phyloP scores from a whole-genome alignment of 2,888 invertebrate genomes.

The Alitta virens region DNA sequence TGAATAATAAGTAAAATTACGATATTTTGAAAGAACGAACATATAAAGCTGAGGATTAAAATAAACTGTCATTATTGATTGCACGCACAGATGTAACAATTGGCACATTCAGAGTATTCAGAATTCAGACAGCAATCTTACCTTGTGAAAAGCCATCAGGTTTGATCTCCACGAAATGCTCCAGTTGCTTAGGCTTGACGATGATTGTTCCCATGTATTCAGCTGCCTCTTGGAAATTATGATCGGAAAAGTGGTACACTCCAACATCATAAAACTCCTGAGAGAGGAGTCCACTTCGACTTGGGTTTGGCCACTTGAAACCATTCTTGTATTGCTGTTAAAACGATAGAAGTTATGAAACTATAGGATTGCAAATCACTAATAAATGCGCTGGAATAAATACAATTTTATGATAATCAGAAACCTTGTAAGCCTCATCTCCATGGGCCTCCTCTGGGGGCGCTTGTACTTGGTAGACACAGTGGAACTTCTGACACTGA shows the following conservation, averaged over 20 bases:
- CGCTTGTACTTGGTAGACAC: constrained; percentile 54
- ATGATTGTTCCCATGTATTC: constrained; percentile 56
- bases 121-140: too few species aligned
- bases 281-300: constrained; percentile 53
- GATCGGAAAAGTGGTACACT: constrained; percentile 56
- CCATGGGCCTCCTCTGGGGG: constrained; percentile 40
- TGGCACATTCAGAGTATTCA: too few species aligned
- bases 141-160: constrained; percentile 52
- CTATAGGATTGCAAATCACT: too few species aligned
- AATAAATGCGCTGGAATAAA: too few species aligned
- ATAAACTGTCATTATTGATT: too few species aligned
- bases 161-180: constrained; percentile 50
- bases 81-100: too few species aligned
- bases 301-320: constrained; percentile 54
- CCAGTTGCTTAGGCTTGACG: constrained; percentile 54
- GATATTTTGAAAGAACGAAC: too few species aligned
- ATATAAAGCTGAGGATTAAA: too few species aligned
- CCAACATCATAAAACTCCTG: constrained; percentile 53
- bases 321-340: constrained; percentile 52
- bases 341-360: too few species aligned
- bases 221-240: constrained; percentile 54
- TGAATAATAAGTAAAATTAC: too few species aligned
- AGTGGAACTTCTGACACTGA: constrained; percentile 53
- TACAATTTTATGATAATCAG: constrained; percentile 6
- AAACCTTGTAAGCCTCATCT: constrained; percentile 51